phyloP scores from a whole-genome alignment of 2,888 invertebrate genomes.

The Crossocerus cetratus region DNA sequence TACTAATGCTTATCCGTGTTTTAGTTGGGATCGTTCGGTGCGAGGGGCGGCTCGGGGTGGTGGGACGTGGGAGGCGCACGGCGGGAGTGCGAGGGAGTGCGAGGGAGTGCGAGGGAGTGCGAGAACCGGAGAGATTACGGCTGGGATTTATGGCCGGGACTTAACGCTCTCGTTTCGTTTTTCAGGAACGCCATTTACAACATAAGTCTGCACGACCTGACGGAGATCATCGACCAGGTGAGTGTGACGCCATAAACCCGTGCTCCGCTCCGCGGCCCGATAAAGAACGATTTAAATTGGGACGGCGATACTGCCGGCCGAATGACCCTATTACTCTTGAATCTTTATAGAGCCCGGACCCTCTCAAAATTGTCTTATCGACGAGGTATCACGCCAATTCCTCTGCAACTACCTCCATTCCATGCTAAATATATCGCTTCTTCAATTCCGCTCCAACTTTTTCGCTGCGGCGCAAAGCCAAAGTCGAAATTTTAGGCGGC shows the following conservation, averaged over 20 bases:
- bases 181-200: slow-evolving; percentile 93
- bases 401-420: slow-evolving; percentile 3
- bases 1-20: slow-evolving; percentile 49
- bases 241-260: slow-evolving; percentile 48
- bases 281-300: slow-evolving; percentile 41
- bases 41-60: too few relatives aligned
- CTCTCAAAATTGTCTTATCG: slow-evolving; percentile 11
- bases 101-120: slow-evolving; percentile 9
- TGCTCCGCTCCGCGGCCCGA: slow-evolving; percentile 23
- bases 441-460: too few relatives aligned
- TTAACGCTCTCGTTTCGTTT: slow-evolving; percentile 63
- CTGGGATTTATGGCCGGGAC: slow-evolving; percentile 50
- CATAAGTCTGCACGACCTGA: slow-evolving; percentile 90
- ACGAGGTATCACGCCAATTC: slow-evolving; percentile 15
- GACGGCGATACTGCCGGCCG: slow-evolving; percentile 18
- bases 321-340: slow-evolving; percentile 41
- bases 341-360: slow-evolving; percentile 39
- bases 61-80: background rate
- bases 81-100: too few relatives aligned
- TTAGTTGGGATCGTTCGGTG: slow-evolving; percentile 29
- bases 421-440: too few relatives aligned
- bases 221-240: slow-evolving; percentile 86
- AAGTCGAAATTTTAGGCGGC: too few relatives aligned
- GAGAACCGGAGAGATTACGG: slow-evolving; percentile 46
- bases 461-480: background rate